Base-by-base conservation (phyloP, 2,888 invertebrate species). In the Xiphydria camelus region DNA sequence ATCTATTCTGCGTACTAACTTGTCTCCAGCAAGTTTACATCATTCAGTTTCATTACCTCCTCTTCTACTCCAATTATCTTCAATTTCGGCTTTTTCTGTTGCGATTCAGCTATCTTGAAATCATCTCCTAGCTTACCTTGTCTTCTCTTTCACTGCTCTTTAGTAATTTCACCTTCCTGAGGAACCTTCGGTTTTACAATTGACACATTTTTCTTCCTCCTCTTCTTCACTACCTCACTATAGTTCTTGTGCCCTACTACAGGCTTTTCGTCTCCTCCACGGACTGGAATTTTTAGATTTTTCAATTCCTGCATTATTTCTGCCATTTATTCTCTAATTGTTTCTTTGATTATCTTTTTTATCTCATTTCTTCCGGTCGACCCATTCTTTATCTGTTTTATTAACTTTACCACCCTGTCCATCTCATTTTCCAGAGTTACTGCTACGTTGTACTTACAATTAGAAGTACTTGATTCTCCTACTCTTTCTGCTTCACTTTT, bases 161-260 rank as follows among this genome's bases (percentile, higher is more conserved):
- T 36, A 9, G 42, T 42, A 14, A 18, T 19, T 9, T 44, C 42
- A 34, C 42, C 35, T 10, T 35, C 25, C 18, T 42, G 42, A 15
- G 34, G 15, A 5, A 9, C 21, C 35, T 25, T 36, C 9, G 35
- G 35, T 34, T 42, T 35, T 17, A 42, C 21, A 18, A 42, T 32
- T 5, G 23, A 21, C 4, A 34, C 19, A 15, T 22, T 36, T 22
- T 36, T 18, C 7, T 14, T 36, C 18, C 36, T 36, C 18, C 36
- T 35, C 18, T 25, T 10, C 20, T 39, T 19, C 4, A n/a, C 17
- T 25, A 10, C 18, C 2, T 35, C 22, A 17, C 38, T 31, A 20
- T 44, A 42, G 1, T 17, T 42, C 33, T 4, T 21, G 10, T 15
- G 12, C 3, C 4, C 14, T 12, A 15, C 26, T 4, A 14, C 23